Conservation (phyloP, 2,797 vertebrate species). For the Acanthurus tractus region DNA sequence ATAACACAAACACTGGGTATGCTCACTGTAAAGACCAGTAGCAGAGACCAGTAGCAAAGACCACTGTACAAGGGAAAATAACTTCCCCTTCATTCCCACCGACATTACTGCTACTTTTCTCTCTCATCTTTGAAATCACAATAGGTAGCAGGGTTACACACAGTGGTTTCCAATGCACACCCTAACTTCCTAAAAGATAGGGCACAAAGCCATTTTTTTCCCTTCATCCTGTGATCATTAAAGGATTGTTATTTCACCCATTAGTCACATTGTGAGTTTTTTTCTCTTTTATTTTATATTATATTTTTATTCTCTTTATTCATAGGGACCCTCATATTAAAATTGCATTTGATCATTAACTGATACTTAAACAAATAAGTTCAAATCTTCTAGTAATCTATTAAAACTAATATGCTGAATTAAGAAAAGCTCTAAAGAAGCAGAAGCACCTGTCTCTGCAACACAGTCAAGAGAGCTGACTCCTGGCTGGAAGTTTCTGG, state of each 20-base stretch:
- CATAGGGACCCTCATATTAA: not conserved
- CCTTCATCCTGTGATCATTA: not conserved
- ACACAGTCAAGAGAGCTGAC: conserved; percentile 85
- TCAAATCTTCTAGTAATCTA: not conserved
- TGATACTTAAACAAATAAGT: not conserved
- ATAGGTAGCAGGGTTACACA: conserved; percentile 20
- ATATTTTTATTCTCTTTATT: not conserved
- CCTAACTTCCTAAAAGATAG: conserved; percentile 28
- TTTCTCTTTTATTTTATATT: no score
- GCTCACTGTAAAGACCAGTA: not conserved
- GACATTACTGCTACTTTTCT: conserved; percentile 26
- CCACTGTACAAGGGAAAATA: not conserved
- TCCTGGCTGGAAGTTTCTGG: conserved; percentile 85
- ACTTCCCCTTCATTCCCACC: conserved; percentile 39
- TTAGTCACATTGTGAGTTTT: not conserved
- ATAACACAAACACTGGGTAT: not conserved
- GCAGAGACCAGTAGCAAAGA: not conserved
- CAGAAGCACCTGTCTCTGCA: conserved; percentile 87
- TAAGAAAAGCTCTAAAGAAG: not conserved
- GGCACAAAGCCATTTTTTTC: not conserved
- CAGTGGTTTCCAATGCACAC: not conserved
- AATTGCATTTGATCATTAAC: not conserved
- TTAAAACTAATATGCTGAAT: no score
- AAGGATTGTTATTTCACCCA: not conserved
- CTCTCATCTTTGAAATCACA: conserved; percentile 32